Percentiles rank a stretch among this genome's conserved stretches.
phyloP scores from a whole-genome alignment of 92 coral and sea anemone genomes.

The Scolanthus callimorphus region DNA sequence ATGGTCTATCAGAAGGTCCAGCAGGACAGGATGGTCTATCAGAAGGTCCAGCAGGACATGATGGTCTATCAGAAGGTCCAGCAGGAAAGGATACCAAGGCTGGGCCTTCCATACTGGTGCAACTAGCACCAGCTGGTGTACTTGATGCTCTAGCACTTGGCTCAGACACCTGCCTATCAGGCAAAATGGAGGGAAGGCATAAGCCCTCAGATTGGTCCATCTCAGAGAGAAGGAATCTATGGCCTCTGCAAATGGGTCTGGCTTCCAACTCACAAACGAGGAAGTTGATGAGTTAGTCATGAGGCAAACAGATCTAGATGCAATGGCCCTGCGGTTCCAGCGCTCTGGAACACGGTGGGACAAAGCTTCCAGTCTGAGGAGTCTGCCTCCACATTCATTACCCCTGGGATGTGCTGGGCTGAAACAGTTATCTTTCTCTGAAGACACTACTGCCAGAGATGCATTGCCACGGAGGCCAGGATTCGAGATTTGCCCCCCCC shows the following conservation, averaged over 20 bases:
- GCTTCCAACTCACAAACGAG: conserved; percentile 46
- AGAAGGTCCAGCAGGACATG: conserved; percentile 18
- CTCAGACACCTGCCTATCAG: conserved; percentile 46
- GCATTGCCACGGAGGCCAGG: conserved; percentile 29
- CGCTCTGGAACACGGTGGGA: conserved; percentile 1
- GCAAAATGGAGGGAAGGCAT: conserved; percentile 50
- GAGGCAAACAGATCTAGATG: conserved; percentile 42
- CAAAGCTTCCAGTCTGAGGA: conserved; percentile 30
- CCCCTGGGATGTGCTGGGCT: conserved; percentile 41
- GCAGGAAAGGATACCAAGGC: conserved; percentile 12
- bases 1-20: no score
- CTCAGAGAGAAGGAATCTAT: conserved; percentile 38
- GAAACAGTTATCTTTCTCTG: neutral
- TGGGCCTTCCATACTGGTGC: conserved; percentile 51
- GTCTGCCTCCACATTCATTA: conserved; percentile 32
- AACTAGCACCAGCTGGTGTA: conserved; percentile 23
- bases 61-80: conserved; percentile 19
- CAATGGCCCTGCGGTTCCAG: conserved; percentile 18
- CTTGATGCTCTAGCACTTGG: conserved; percentile 35
- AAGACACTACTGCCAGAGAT: conserved; percentile 47
- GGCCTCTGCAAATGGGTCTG: no score
- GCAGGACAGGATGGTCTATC: no score
- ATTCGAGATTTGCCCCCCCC: conserved; percentile 31
- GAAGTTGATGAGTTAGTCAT: conserved; percentile 27
- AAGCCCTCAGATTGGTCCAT: conserved; percentile 25